Base-by-base conservation (phyloP, 35 echinoderm and acorn worm species). In the Strongylocentrotus purpuratus region DNA sequence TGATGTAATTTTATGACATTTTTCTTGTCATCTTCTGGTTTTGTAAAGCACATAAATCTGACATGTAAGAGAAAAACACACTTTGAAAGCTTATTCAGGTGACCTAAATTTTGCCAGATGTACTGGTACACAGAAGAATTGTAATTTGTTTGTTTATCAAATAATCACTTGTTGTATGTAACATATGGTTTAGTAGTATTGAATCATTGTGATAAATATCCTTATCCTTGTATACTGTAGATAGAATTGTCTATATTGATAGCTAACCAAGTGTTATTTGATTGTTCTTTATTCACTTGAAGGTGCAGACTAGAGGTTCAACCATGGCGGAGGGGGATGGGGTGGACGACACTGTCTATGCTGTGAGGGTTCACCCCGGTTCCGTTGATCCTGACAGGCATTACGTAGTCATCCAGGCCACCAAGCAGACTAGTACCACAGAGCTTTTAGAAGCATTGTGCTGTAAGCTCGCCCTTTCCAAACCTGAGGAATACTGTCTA, bases 351-450 rank as follows among this genome's bases (percentile, higher is more conserved):
- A 94, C 59, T n/a, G 96, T 97, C n/a, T 97, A 99, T 95, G 86
- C 95, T 86, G 97, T 99, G 91, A 96, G 98, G 22, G 96, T 99
- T 71, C 97, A 99, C 90, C 97, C 97, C 7, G 98, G 98, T 31
- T 95, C 48, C 25, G 60, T 97, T 20, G 94, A 61, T 22, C 96
- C 97, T 2, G 97, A 96, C 18, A 31, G 95, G 18, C 96, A 94
- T 47, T 96, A 90, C 87, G 95, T 97, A 20, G 95, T 95, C 7
- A 95, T 97, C 33, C 94, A 99, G n/a, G 98, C 98, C 13, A 98
- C 98, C 47, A 99, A 99, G 88, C 97, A 99, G 91, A 96, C 96
- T 31, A 97, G 92, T 5, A 94, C 96, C 61, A 61, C 88, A 17
- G 97, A 98, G 31, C 33, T 97, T 17, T 85, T 99, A 7, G 86